Evolutionary conservation across 2,113 vertebrate genomes (phyloP).

Genomic region (Percina caprodes): DNA sequence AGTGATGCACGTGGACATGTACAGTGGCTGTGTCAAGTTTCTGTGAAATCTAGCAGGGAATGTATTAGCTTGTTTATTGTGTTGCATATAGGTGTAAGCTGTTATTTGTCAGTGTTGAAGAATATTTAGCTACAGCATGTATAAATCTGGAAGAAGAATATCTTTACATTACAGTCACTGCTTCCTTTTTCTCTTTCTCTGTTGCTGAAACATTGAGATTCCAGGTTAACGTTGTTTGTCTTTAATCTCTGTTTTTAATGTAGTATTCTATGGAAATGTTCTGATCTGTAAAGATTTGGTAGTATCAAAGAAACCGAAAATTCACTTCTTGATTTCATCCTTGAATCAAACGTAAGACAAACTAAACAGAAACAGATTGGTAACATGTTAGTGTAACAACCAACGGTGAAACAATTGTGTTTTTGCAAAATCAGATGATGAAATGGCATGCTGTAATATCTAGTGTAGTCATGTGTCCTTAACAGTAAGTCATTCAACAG

Average conservation of each 20-base stretch:
- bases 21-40: neutral
- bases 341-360: neutral
- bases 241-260: neutral
- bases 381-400: neutral
- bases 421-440: constrained; percentile 5
- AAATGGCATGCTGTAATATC: constrained; percentile 16
- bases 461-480: neutral
- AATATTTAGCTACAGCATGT: neutral
- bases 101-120: neutral
- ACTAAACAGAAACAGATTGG: neutral
- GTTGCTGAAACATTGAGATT: neutral
- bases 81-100: neutral
- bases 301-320: neutral
- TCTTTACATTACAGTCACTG: neutral
- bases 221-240: neutral
- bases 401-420: neutral
- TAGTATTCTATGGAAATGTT: neutral
- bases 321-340: neutral
- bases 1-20: neutral
- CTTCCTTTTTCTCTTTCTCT: neutral
- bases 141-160: neutral
- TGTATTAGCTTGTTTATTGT: neutral
- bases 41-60: neutral
- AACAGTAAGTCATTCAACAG: neutral
- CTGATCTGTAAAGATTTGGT: neutral